These are phyloP conservation scores for Oligia fasciuncula DNA, from an alignment of 2,888 invertebrate species.

Conservation along the genomic window DNA sequence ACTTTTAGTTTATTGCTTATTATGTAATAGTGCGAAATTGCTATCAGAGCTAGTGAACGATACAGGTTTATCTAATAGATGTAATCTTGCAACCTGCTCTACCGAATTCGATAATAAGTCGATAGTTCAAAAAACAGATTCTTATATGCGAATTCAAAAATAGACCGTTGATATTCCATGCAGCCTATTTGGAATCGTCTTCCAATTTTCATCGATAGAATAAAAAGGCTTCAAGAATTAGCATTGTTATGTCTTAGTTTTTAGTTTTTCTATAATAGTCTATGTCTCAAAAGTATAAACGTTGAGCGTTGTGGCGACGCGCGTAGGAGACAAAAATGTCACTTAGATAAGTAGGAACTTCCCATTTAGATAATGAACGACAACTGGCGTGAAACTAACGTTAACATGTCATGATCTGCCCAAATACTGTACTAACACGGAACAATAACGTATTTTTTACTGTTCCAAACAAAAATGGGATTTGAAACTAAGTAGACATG, in stretches of 20 bases:
- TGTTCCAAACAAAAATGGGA: background rate
- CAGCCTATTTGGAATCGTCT: background rate
- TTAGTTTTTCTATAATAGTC: conserved; percentile 2
- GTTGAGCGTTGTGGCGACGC: conserved; percentile 28
- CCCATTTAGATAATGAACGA: conserved; percentile 81
- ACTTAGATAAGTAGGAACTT: conserved; percentile 82
- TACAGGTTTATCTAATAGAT: conserved; percentile 25
- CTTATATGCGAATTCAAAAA: background rate
- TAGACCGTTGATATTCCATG: background rate
- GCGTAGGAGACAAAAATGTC: conserved; percentile 79
- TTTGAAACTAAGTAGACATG: background rate
- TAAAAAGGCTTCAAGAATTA: background rate
- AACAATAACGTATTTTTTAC: conserved; percentile 4
- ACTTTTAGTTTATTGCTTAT: conserved; percentile 20
- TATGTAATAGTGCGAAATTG: conserved; percentile 38
- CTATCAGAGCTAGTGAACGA: conserved; percentile 13
- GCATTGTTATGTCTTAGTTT: background rate
- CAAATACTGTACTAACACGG: conserved; percentile 49
- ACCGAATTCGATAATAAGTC: conserved; percentile 22
- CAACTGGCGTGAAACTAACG: conserved; percentile 65
- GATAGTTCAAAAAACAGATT: conserved; percentile 18
- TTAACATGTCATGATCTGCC: conserved; percentile 42
- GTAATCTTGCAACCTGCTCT: conserved; percentile 12
- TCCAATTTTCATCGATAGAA: background rate
- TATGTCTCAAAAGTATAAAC: conserved; percentile 35